Conservation (phyloP, 2,113 vertebrate species). For the Butastur rufipennis region DNA sequence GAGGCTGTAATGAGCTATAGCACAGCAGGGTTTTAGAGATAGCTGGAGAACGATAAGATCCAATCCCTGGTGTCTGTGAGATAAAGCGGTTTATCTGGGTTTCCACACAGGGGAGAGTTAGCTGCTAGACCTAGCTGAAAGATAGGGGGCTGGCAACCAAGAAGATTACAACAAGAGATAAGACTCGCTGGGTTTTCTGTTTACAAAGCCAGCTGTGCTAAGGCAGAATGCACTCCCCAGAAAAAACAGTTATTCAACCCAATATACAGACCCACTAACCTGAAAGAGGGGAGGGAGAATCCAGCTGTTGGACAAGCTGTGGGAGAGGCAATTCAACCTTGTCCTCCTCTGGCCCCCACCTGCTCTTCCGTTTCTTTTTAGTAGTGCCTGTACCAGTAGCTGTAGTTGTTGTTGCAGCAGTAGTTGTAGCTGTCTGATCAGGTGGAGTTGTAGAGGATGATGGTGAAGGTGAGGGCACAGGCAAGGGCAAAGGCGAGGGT, state of each 20-base stretch:
- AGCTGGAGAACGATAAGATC: not conserved
- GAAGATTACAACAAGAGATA: not conserved
- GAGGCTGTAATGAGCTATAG: not conserved
- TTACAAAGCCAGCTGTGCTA: not conserved
- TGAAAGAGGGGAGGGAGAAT: slow-evolving; percentile 72
- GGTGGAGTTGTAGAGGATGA: not conserved
- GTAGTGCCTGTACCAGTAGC: not conserved
- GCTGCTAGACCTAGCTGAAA: not conserved
- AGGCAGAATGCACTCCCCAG: not conserved
- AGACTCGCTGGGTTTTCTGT: not conserved
- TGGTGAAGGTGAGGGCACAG: not conserved
- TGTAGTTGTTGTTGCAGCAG: not conserved
- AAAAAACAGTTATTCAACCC: not conserved
- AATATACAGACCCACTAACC: not conserved
- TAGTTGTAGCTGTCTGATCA: not conserved
- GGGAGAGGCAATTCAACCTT: slow-evolving; percentile 85
- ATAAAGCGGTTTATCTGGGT: slow-evolving; percentile 8
- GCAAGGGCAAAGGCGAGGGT: not conserved
- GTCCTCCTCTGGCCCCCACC: slow-evolving; percentile 94
- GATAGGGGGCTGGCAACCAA: not conserved
- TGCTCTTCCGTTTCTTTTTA: slow-evolving; percentile 93
- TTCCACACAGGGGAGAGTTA: not conserved
- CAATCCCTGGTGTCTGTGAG: not conserved
- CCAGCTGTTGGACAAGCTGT: slow-evolving; percentile 58
- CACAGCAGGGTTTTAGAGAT: not conserved